phyloP scores from a whole-genome alignment of 2,797 vertebrate species.

The Gymnocypris eckloni region DNA sequence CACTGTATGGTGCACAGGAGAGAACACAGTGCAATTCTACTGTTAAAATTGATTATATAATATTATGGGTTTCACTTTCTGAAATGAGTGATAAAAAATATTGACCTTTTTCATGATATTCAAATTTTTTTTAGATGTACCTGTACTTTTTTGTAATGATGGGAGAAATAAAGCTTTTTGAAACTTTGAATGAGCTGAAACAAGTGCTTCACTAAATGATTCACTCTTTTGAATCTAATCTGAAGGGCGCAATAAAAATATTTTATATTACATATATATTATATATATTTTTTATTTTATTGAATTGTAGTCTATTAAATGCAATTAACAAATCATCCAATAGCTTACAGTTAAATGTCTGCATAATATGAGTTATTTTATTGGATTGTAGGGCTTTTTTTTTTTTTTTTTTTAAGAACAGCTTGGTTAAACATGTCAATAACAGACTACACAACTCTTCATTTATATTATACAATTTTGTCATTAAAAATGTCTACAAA shows the following conservation, averaged over 20 bases:
- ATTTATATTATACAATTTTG: neutral
- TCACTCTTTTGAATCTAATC: too few relatives aligned
- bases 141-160: too few relatives aligned
- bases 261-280: too few relatives aligned
- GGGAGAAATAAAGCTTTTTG: neutral
- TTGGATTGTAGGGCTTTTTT: neutral
- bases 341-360: neutral
- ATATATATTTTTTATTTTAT: too few relatives aligned
- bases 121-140: too few relatives aligned
- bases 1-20: neutral
- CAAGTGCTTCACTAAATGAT: too few relatives aligned
- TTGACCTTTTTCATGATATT: too few relatives aligned
- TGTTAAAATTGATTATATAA: neutral
- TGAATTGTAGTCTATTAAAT: too few relatives aligned
- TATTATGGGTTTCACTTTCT: too few relatives aligned
- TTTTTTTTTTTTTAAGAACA: neutral
- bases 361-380: neutral
- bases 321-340: neutral
- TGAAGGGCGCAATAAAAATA: too few relatives aligned
- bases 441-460: neutral
- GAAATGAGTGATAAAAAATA: too few relatives aligned
- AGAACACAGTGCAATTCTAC: neutral
- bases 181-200: neutral
- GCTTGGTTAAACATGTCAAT: neutral
- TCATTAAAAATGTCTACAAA: too few relatives aligned